Evolutionary conservation across 2,888 invertebrate species (phyloP).

Genomic region (Eupelmus urozonus): DNA sequence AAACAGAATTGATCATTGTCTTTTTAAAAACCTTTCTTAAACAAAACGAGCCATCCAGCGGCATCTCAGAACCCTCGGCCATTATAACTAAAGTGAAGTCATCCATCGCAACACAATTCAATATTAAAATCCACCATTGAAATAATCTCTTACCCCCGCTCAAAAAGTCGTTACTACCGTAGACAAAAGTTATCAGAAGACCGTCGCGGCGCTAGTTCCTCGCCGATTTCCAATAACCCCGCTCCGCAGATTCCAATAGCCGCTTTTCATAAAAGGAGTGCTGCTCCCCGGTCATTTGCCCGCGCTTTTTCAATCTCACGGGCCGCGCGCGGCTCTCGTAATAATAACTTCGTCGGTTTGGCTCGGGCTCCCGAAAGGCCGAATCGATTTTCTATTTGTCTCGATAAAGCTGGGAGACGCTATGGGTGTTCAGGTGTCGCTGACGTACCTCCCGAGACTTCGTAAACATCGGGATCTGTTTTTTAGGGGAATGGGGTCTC

Average conservation of each 20-base stretch:
- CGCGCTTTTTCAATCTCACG: constrained; percentile 5
- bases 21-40: too few species aligned
- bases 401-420: constrained; percentile 24
- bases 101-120: background rate
- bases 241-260: constrained; percentile 52
- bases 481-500: background rate
- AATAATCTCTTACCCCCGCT: constrained; percentile 9
- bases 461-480: constrained; percentile 37
- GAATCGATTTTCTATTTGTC: constrained; percentile 65
- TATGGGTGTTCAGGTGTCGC: constrained; percentile 5
- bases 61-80: too few species aligned
- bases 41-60: too few species aligned
- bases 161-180: constrained; percentile 4
- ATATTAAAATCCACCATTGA: constrained; percentile 26
- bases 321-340: too few species aligned
- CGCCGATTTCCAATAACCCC: constrained; percentile 41
- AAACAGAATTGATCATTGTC: too few species aligned
- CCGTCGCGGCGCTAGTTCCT: constrained; percentile 13
- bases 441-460: constrained; percentile 20
- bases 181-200: constrained; percentile 34
- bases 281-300: background rate
- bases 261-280: constrained; percentile 43
- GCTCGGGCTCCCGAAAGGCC: background rate
- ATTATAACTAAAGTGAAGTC: too few species aligned
- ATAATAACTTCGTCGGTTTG: too few species aligned